These are phyloP conservation scores for Amorpha juglandis DNA, from an alignment of 2,888 invertebrate genomes.

Conservation along the genomic window DNA sequence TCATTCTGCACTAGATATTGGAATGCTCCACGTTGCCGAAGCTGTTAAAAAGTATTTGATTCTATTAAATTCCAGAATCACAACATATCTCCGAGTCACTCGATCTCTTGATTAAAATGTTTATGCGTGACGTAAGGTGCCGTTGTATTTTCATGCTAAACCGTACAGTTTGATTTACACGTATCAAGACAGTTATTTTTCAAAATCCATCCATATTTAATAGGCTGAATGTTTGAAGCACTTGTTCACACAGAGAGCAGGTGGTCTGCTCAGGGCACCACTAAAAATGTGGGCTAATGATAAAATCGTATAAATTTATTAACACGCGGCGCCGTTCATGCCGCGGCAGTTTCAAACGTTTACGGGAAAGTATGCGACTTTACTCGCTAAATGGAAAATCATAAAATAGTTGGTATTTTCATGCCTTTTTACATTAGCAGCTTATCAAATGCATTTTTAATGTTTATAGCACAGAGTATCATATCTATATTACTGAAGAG, in stretches of 20 bases:
- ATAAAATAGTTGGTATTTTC: background rate
- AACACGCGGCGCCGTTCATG: background rate
- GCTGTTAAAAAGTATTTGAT: no score
- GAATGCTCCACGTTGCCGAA: no score
- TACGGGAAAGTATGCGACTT: constrained; percentile 5
- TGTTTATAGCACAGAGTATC: background rate
- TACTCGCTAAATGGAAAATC: background rate
- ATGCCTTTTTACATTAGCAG: background rate
- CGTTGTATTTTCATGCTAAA: background rate
- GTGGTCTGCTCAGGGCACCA: background rate
- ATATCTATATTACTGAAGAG: no score
- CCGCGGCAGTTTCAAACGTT: constrained; percentile 8
- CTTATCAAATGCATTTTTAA: background rate
- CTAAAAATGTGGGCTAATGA: constrained; percentile 15
- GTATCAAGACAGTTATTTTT: background rate
- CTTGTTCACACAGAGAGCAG: constrained; percentile 9
- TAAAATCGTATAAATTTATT: constrained; percentile 13
- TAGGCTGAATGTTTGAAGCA: background rate
- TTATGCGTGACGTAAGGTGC: no score
- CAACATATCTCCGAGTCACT: no score
- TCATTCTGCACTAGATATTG: no score
- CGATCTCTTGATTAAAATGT: no score
- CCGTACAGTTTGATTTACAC: background rate
- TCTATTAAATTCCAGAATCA: no score
- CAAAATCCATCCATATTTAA: background rate